phyloP scores from a whole-genome alignment of 2,888 invertebrate species.

The Metellina segmentata region DNA sequence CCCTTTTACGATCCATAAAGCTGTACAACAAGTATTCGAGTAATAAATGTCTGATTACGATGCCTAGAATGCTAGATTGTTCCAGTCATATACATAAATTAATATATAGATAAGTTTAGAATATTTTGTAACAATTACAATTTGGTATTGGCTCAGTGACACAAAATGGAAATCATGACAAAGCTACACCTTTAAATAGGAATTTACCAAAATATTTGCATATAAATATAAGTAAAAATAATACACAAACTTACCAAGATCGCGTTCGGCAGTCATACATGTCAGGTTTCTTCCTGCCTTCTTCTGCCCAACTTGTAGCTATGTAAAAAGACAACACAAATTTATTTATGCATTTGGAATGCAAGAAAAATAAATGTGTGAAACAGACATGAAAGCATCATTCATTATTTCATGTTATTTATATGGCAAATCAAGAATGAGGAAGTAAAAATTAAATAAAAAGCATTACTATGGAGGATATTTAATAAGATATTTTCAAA shows the following conservation, averaged over 20 bases:
- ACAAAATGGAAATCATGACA: too few relatives aligned
- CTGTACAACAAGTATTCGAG: too few relatives aligned
- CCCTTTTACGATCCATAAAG: too few relatives aligned
- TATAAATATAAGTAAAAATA: not conserved
- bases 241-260: constrained; percentile 85
- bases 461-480: not conserved
- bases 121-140: too few relatives aligned
- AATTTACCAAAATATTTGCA: not conserved
- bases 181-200: too few relatives aligned
- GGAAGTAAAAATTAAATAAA: too few relatives aligned
- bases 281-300: constrained; percentile 76
- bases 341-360: not conserved
- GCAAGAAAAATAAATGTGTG: not conserved
- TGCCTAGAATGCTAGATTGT: too few relatives aligned
- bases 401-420: not conserved
- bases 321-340: constrained; percentile 71
- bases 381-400: not conserved
- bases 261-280: constrained; percentile 86
- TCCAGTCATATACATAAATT: too few relatives aligned
- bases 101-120: too few relatives aligned
- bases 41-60: too few relatives aligned
- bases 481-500: too few relatives aligned
- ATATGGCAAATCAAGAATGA: not conserved
- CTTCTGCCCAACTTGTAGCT: constrained; percentile 87
- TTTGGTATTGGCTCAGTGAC: too few relatives aligned